Percentiles rank a stretch among this genome's conserved stretches.
Evolutionary conservation across 2,113 vertebrate genomes (phyloP).

Genomic region (Martes martes): DNA sequence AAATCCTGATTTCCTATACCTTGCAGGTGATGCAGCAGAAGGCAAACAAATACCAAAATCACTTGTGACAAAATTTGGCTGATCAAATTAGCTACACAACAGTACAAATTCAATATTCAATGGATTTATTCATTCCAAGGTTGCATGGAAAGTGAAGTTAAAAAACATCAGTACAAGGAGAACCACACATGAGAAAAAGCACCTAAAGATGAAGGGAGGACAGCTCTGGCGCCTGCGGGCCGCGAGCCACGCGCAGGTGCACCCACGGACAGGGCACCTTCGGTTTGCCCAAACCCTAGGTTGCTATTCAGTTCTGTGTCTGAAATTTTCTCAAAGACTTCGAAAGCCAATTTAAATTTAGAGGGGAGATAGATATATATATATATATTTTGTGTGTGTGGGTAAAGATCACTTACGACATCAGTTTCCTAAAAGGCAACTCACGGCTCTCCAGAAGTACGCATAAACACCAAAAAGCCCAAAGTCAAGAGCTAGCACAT

Average conservation of each 20-base stretch:
- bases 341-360: constrained; percentile 20
- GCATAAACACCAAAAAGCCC: background rate
- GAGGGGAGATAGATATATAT: background rate
- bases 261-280: background rate
- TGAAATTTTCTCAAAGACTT: background rate
- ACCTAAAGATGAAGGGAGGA: background rate
- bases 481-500: background rate
- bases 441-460: background rate
- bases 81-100: background rate
- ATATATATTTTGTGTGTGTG: background rate
- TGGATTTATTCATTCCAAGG: background rate
- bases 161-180: background rate
- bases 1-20: background rate
- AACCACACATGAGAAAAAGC: background rate
- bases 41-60: background rate
- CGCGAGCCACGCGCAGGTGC: background rate
- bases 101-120: background rate
- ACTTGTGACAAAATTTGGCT: background rate
- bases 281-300: background rate
- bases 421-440: background rate
- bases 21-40: background rate
- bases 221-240: too few species aligned
- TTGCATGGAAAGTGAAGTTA: background rate
- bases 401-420: background rate
- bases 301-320: background rate